Evolutionary conservation across 1,140 invertebrate species (phyloP).

Genomic region (Eupristina koningsbergeri): DNA sequence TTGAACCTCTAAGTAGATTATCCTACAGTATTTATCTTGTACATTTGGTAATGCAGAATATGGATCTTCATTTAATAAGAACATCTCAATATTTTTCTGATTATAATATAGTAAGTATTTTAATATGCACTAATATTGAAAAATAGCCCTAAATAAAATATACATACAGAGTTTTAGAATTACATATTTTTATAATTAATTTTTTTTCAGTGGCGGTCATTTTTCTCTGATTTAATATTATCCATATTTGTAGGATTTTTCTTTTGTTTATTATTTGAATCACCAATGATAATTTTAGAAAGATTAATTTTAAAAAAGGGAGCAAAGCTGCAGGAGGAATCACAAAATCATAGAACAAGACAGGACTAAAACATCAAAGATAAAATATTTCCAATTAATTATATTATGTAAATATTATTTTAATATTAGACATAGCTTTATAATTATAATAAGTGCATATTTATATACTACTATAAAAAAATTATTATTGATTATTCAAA

Average conservation of each 20-base stretch:
- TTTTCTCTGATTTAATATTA: slow-evolving; percentile 1
- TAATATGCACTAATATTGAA: neutral
- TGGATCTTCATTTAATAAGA: slow-evolving; percentile 24
- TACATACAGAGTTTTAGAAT: too few relatives aligned
- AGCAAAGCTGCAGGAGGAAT: slow-evolving; percentile 3
- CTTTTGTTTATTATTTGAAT: slow-evolving; percentile 43
- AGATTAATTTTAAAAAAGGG: slow-evolving; percentile 38
- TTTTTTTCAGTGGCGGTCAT: slow-evolving; percentile 32
- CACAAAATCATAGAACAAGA: neutral
- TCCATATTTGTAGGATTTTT: slow-evolving; percentile 19
- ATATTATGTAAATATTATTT: too few relatives aligned
- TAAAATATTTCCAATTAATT: neutral
- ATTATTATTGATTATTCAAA: too few relatives aligned
- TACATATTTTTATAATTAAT: slow-evolving; percentile 7
- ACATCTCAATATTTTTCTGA: slow-evolving; percentile 32
- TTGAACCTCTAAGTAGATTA: slow-evolving; percentile 74
- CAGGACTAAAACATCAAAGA: neutral
- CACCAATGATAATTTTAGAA: slow-evolving; percentile 46
- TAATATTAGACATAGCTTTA: too few relatives aligned
- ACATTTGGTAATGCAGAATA: slow-evolving; percentile 62
- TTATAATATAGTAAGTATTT: slow-evolving; percentile 33
- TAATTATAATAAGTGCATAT: too few relatives aligned
- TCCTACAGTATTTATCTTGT: slow-evolving; percentile 77
- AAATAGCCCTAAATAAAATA: too few relatives aligned
- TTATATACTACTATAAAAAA: too few relatives aligned